Evolutionary conservation across 53 echinoderm and acorn worm species (phyloP), one percentile per base, ranked within the genome.

Genomic region (Zoroaster sp.): DNA sequence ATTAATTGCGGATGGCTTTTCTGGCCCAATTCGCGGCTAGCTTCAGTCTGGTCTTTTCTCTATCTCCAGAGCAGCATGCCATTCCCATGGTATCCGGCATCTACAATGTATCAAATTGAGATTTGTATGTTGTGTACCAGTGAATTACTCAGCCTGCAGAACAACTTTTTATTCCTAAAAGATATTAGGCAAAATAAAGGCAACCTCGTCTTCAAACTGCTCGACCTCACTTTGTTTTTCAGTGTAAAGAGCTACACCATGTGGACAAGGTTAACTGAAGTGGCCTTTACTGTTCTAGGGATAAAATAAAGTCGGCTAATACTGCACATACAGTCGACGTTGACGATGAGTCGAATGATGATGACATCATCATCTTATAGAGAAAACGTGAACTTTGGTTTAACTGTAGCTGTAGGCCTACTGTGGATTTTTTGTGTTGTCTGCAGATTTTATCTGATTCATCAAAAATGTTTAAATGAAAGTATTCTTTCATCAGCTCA

Each of bases 381-480:
- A 4, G 6, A 55, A 59, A 59, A 59, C 63, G 63, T 59, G 63
- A 59, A 59, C 63, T 59, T 21, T 25, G 23, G n/a, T n/a, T n/a
- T n/a, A n/a, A n/a, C n/a, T n/a, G n/a, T n/a, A n/a, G n/a, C n/a
- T n/a, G n/a, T n/a, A n/a, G n/a, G n/a, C n/a, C n/a, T n/a, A n/a
- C 10, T 0, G 52, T 17, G 17, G 18, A 2, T 0, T 17, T 18
- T 17, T 52, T n/a, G 23, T 25, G 0, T 25, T 59, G 25, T 3
- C 63, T 59, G 63, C 63, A 21, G 63, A 59, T 59, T 76, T 76
- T 76, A 21, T 51, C 76, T 34, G 76, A 76, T 76, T 76, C 49
- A 51, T 51, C 49, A 76, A 76, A 79, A 79, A 79, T 79, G 79
- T 54, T 18, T 9, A 20, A 79, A 3, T 59, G 11, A 63, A 11